These are phyloP conservation scores for Cardiocondyla obscurior DNA, from an alignment of 1,140 invertebrate genomes.

Conservation along the genomic window DNA sequence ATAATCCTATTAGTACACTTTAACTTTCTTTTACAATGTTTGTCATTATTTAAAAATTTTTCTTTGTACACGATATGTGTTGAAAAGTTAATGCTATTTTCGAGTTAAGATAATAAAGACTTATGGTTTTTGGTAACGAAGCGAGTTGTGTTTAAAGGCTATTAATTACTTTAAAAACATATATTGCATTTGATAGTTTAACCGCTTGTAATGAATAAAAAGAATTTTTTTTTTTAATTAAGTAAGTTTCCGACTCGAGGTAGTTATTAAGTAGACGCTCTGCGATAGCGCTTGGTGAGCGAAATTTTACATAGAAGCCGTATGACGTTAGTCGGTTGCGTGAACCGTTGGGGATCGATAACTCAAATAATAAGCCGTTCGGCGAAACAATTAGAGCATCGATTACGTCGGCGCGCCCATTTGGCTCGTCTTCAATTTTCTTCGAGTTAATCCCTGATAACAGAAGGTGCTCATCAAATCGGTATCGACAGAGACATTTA, in stretches of 20 bases:
- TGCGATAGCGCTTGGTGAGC: neutral
- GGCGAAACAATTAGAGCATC: constrained; percentile 52
- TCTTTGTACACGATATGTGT: neutral
- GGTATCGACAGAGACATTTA: constrained; percentile 50
- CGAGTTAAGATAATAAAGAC: neutral
- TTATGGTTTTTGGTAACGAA: neutral
- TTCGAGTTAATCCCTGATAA: constrained; percentile 50
- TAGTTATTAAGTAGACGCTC: neutral
- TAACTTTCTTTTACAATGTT: neutral
- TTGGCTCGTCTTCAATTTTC: constrained; percentile 51
- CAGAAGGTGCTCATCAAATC: constrained; percentile 39
- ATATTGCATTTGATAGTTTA: neutral
- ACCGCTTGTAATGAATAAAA: neutral
- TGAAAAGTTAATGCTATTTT: neutral
- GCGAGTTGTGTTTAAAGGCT: neutral
- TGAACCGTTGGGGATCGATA: constrained; percentile 50
- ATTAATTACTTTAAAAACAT: neutral
- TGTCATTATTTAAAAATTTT: neutral
- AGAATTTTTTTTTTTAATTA: neutral
- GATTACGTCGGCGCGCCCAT: constrained; percentile 49
- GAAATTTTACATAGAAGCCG: constrained; percentile 9
- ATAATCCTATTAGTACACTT: neutral
- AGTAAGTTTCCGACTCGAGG: neutral
- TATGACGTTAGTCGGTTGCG: constrained; percentile 34
- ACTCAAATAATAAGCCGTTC: constrained; percentile 51